phyloP scores from a whole-genome alignment of 2,888 invertebrate genomes.

The Mesochorus sp. region DNA sequence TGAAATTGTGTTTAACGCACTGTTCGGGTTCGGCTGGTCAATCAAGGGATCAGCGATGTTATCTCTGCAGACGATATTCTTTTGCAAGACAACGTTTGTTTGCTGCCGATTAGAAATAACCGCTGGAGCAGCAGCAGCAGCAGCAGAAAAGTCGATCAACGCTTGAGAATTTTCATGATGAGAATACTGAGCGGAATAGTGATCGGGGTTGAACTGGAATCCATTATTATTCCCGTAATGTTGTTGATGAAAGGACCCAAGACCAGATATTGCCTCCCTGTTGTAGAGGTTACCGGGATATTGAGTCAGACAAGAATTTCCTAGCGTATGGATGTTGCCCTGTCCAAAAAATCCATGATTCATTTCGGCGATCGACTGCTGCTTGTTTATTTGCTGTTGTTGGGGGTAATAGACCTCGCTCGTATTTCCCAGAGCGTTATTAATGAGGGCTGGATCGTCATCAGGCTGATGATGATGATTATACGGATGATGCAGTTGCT shows the following conservation, averaged over 20 bases:
- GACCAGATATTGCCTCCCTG: slow-evolving; percentile 9
- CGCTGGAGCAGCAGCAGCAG: no score
- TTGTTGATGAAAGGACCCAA: not conserved
- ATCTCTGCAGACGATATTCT: slow-evolving; percentile 7
- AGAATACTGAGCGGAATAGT: slow-evolving; percentile 39
- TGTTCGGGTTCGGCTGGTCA: slow-evolving; percentile 26
- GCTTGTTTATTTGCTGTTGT: slow-evolving; percentile 67
- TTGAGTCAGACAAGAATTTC: slow-evolving; percentile 13
- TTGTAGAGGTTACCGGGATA: slow-evolving; percentile 19
- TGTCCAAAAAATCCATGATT: slow-evolving; percentile 57
- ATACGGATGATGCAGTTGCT: no score
- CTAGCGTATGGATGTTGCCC: slow-evolving; percentile 1
- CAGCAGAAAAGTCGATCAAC: slow-evolving; percentile 43
- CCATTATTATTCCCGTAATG: slow-evolving; percentile 28
- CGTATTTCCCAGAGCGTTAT: slow-evolving; percentile 39
- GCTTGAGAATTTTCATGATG: slow-evolving; percentile 51
- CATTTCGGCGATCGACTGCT: slow-evolving; percentile 34
- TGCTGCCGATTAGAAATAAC: slow-evolving; percentile 38
- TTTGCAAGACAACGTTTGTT: slow-evolving; percentile 29
- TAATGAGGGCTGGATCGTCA: no score
- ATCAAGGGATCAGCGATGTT: not conserved
- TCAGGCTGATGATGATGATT: no score
- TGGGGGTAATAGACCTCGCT: slow-evolving; percentile 66
- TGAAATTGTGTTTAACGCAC: slow-evolving; percentile 32
- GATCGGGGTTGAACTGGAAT: slow-evolving; percentile 33